Base-by-base conservation (phyloP, 2,113 vertebrate genomes). In the Thoracochromis brauschi region DNA sequence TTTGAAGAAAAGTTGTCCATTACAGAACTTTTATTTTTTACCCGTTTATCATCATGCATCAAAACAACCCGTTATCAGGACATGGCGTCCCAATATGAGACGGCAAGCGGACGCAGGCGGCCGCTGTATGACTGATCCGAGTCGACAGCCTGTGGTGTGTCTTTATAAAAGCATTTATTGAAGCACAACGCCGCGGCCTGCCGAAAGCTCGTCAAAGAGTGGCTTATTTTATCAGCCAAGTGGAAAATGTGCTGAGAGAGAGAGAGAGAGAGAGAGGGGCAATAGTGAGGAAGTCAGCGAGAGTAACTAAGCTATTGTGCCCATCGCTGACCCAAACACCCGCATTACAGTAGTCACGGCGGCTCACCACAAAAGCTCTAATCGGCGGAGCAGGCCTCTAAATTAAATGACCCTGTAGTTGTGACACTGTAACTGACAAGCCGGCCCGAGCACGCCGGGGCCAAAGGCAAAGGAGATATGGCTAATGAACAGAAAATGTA, bases 181-280 rank as follows among this genome's bases (percentile, higher is more conserved):
- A 94, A 90, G 89, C 88, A 54, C 88, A 24, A 90, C 89, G 79
- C 88, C 47, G 38, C 80, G 84, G 91, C 89, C 88, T n/a, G 90
- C 91, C 57, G 83, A 92, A 93, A 94, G 92, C 94, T 94, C 94
- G 94, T 95, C 94, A 96, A 94, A 95, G 94, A 92, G 87, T 85
- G 93, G 93, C 95, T 95, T 95, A 95, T 94, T 96, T 95, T 93
- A 95, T 95, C 94, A 95, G 94, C 89, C 87, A 90, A 94, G 95
- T 95, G 94, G 94, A 96, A 96, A 96, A 95, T 95, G 95, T 95
- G 94, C 95, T 95, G 95, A 96, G 91, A 94, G 81, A 85, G 93
- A 92, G 89, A 54, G 87, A 73, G 42, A 35, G 35, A 35, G 31
- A 6, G 58, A n/a, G 58, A 1, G 91, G 42, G 90, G 89, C 87